These are phyloP conservation scores for Phocoena sinus DNA, from an alignment of 2,113 vertebrate genomes.

Conservation along the genomic window DNA sequence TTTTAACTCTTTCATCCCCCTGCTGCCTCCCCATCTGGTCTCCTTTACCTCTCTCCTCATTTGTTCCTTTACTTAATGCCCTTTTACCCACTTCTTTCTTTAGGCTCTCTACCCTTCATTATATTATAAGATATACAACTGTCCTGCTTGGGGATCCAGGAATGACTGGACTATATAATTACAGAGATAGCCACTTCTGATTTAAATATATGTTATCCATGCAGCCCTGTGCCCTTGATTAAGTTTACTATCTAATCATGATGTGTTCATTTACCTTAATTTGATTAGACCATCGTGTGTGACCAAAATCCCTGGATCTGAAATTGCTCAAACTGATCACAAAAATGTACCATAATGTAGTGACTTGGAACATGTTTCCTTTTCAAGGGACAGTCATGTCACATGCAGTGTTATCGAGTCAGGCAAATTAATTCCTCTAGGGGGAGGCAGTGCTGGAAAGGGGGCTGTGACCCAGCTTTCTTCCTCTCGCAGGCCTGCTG, in stretches of 20 bases:
- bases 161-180: neutral
- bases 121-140: neutral
- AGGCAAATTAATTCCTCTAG: neutral
- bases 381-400: neutral
- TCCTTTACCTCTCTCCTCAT: neutral
- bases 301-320: neutral
- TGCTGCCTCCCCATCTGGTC: neutral
- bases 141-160: neutral
- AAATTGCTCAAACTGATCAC: neutral
- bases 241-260: neutral
- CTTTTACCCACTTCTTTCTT: neutral
- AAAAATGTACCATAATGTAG: neutral
- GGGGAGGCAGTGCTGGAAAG: neutral
- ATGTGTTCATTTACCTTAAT: conserved; percentile 10
- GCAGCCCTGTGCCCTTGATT: neutral
- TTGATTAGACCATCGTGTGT: neutral
- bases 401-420: neutral
- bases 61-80: neutral
- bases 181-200: neutral
- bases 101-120: neutral
- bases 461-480: neutral
- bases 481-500: neutral
- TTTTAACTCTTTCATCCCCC: neutral
- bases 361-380: neutral
- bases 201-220: neutral